Evolutionary conservation across 2,888 invertebrate genomes (phyloP).

Genomic region (Uropetala carovei): DNA sequence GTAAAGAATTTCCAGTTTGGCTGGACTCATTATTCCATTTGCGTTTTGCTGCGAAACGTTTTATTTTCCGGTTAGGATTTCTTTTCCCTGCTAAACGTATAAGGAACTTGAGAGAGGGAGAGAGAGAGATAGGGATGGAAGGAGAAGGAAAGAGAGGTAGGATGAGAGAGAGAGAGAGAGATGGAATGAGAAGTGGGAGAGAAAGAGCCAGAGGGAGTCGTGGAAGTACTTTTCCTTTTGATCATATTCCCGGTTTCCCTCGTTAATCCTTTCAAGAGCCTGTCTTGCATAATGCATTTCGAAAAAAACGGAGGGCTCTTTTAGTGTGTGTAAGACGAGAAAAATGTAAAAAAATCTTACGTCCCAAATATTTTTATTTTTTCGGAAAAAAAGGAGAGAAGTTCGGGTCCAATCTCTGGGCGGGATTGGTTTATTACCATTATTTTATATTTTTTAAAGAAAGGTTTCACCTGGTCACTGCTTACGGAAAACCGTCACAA

Average conservation of each 20-base stretch:
- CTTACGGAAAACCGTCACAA: background rate
- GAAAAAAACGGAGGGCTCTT: background rate
- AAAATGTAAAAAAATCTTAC: background rate
- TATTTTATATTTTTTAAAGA: too few species aligned
- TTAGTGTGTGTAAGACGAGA: background rate
- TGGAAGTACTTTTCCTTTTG: background rate
- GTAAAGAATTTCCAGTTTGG: background rate
- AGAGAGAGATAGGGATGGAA: background rate
- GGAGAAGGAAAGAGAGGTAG: background rate
- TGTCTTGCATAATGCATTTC: conserved; percentile 7
- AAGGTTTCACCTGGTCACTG: too few species aligned
- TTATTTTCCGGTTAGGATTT: background rate
- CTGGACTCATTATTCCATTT: background rate
- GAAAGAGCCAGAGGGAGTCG: too few species aligned
- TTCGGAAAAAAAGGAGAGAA: too few species aligned
- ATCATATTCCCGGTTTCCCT: background rate
- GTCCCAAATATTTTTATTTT: too few species aligned
- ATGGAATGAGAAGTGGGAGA: background rate
- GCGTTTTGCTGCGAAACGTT: background rate
- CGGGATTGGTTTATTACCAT: too few species aligned
- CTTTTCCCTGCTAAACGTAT: background rate
- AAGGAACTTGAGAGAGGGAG: background rate
- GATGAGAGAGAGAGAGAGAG: background rate
- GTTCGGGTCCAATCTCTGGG: too few species aligned
- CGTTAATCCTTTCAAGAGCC: background rate